Evolutionary conservation across 2,113 vertebrate genomes (phyloP).

Genomic region (Oceanodroma tethys): DNA sequence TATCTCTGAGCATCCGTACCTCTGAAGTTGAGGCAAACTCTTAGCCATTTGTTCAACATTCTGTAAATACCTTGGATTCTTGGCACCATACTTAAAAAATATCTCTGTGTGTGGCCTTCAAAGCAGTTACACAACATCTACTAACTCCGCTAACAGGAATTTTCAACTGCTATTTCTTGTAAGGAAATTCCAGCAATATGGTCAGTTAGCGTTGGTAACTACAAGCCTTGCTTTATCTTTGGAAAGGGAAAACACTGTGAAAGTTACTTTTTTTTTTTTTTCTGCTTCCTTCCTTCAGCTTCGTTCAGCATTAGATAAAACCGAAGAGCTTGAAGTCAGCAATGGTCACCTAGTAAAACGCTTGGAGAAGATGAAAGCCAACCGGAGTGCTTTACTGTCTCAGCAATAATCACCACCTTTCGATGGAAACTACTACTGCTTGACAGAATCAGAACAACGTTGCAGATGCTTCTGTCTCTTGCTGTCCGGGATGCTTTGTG

Average conservation of each 20-base stretch:
- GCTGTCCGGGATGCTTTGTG: conserved; percentile 13
- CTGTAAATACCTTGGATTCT: not conserved
- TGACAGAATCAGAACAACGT: not conserved
- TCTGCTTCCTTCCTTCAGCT: conserved; percentile 72
- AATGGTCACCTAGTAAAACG: conserved; percentile 91
- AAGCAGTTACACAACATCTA: not conserved
- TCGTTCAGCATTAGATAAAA: conserved; percentile 89
- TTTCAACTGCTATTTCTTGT: not conserved
- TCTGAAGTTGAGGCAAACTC: not conserved
- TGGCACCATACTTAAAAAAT: not conserved
- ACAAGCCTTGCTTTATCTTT: not conserved
- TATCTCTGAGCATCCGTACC: not conserved
- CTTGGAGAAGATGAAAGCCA: conserved; percentile 94
- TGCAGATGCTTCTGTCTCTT: not conserved
- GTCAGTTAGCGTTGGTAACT: not conserved
- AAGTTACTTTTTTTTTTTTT: not conserved
- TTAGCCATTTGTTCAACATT: not conserved
- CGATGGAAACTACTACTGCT: not conserved
- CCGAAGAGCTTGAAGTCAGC: conserved; percentile 92
- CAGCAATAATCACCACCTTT: conserved; percentile 73
- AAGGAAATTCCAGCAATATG: not conserved
- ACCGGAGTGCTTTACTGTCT: conserved; percentile 83
- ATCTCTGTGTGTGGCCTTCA: not conserved
- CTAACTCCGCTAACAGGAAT: not conserved
- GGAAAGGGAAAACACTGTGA: not conserved